Percentiles rank a stretch among this genome's conserved stretches.
Evolutionary conservation across 2,797 vertebrate genomes (phyloP).

Genomic region (Semotilus atromaculatus): DNA sequence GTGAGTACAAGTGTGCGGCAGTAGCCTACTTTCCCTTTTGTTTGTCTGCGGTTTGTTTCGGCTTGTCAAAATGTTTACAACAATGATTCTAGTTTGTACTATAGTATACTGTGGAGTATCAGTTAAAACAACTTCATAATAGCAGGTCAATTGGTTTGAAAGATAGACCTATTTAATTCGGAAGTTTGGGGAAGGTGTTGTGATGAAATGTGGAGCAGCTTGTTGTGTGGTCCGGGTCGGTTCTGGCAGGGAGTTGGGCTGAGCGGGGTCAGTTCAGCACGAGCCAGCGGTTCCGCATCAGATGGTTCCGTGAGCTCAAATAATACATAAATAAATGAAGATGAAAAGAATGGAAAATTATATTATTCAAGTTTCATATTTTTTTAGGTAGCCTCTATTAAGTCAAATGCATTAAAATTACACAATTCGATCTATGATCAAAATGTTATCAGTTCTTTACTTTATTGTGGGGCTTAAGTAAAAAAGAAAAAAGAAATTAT

Average conservation of each 20-base stretch:
- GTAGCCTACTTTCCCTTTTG: constrained; percentile 10
- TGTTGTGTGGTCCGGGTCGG: constrained; percentile 48
- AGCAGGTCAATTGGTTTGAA: neutral
- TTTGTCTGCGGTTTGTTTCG: constrained; percentile 36
- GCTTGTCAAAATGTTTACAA: constrained; percentile 34
- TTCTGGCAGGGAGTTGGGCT: constrained; percentile 34
- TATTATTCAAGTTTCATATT: neutral
- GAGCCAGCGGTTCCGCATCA: constrained; percentile 2
- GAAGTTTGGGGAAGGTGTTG: constrained; percentile 6
- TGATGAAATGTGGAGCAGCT: constrained; percentile 33
- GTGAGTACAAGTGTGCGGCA: constrained; percentile 69
- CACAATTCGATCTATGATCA: neutral
- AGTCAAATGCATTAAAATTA: neutral
- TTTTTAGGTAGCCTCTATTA: neutral
- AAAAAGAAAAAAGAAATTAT: neutral
- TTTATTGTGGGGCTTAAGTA: neutral
- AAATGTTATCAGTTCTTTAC: neutral
- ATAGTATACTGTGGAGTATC: neutral
- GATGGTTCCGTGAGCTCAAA: constrained; percentile 11
- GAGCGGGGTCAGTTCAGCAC: constrained; percentile 55
- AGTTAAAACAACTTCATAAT: neutral
- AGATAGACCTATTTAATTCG: neutral
- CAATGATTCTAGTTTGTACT: neutral
- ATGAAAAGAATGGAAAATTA: neutral
- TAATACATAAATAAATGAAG: neutral